Evolutionary conservation across 2,797 vertebrate genomes (phyloP).

Genomic region (Hydrolagus colliei): DNA sequence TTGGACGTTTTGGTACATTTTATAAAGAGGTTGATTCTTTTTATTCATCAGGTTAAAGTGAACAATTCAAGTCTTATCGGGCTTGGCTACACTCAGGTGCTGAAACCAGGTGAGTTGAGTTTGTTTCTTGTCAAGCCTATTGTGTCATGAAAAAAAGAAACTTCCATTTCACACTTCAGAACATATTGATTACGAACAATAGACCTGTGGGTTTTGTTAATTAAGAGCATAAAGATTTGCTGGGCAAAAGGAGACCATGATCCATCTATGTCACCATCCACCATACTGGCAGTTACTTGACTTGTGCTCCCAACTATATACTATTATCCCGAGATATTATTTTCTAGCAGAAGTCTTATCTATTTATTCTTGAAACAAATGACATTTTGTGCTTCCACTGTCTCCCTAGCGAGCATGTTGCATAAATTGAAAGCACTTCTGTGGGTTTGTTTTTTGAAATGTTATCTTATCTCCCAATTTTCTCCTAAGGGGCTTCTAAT

Average conservation of each 20-base stretch:
- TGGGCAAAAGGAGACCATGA: too few relatives aligned
- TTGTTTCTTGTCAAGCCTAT: not conserved
- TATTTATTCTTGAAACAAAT: too few relatives aligned
- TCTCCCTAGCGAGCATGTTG: too few relatives aligned
- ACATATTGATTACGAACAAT: not conserved
- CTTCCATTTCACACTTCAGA: not conserved
- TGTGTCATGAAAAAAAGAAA: not conserved
- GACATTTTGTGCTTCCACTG: too few relatives aligned
- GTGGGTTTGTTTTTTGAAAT: not conserved
- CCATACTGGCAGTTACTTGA: too few relatives aligned
- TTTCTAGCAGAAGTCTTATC: too few relatives aligned
- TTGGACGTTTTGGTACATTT: not conserved
- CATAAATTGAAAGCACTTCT: too few relatives aligned
- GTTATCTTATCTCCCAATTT: not conserved
- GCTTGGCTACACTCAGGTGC: slow-evolving; percentile 89
- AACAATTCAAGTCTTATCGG: slow-evolving; percentile 96
- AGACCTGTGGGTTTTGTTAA: too few relatives aligned
- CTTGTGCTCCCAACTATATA: too few relatives aligned
- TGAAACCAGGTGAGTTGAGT: slow-evolving; percentile 81
- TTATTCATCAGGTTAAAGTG: slow-evolving; percentile 78
- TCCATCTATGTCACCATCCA: too few relatives aligned
- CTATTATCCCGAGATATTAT: too few relatives aligned
- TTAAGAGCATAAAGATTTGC: too few relatives aligned
- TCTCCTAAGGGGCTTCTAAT: not conserved
- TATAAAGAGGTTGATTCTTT: not conserved